Evolutionary conservation across 2,113 vertebrate genomes (phyloP), one percentile per base, ranked within the genome.

Genomic region (Chamaea fasciata): DNA sequence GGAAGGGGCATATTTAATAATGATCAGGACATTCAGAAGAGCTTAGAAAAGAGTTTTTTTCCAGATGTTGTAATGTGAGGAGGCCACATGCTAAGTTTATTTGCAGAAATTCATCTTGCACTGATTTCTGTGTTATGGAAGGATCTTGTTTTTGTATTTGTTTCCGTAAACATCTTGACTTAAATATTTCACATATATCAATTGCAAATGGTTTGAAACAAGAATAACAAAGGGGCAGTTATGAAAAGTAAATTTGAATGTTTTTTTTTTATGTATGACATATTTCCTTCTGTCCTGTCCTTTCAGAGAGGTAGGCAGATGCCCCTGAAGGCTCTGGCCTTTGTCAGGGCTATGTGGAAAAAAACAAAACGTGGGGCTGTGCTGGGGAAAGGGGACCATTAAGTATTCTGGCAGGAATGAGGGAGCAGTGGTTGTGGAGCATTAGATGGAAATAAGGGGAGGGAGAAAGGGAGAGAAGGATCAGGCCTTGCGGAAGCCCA

Each of bases 51-150:
- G 28, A 21, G 7, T 0, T 47, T 91, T 87, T 93, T 52, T 24
- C 79, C 85, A 95, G 79, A 81, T 96, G 93, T 76, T 95, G 79
- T 88, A 95, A 91, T 64, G 56, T 70, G 93, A 90, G 74, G 56
- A 91, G 71, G 49, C 71, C 74, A 90, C 75, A 89, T 81, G 64
- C 22, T 55, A 85, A 84, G 35, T 83, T 92, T 65, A 65, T 93
- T 91, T 94, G 50, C 76, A 77, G 50, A 88, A 94, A 96, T 91
- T 69, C 31, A 41, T 77, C 60, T 85, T 0, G 0, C 9, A 5
- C 39, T 42, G 35, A 92, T 92, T 92, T 87, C 49, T 78, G 42
- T 76, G 63, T 92, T 94, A 82, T 77, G 53, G 82, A 89, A 90
- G 77, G 47, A 49, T n/a, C 19, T 81, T 71, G 11, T 27, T 81